A percentile compares a stretch with the other conserved stretches of the same genome.
Conservation (phyloP, 2,797 vertebrate genomes). For the Dryobates pubescens region DNA sequence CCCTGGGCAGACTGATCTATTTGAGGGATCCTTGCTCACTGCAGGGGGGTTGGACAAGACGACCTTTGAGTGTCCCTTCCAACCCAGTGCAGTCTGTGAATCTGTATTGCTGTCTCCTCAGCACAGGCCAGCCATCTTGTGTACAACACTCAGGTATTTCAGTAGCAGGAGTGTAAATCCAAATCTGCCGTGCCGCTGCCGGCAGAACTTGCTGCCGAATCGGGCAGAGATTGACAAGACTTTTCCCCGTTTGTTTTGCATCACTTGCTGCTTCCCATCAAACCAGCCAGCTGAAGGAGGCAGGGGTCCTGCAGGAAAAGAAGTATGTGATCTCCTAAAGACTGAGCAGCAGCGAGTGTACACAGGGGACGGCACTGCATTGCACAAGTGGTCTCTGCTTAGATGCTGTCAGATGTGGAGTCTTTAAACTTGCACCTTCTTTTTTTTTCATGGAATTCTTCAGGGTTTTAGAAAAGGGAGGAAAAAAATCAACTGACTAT, state of each 20-base stretch:
- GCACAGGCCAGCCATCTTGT: not conserved
- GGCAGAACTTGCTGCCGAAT: not conserved
- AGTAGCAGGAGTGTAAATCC: not conserved
- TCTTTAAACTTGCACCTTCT: slow-evolving; percentile 43
- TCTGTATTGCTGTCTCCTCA: not conserved
- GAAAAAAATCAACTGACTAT: not conserved
- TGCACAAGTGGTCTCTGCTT: slow-evolving; percentile 35
- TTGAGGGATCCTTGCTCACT: too few species aligned
- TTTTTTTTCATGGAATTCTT: slow-evolving; percentile 38
- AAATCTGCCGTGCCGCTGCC: not conserved
- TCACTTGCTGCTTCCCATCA: slow-evolving; percentile 45
- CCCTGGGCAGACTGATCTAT: too few species aligned
- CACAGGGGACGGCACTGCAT: not conserved
- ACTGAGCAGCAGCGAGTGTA: not conserved
- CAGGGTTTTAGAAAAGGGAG: slow-evolving; percentile 17
- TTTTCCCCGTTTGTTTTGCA: slow-evolving; percentile 14
- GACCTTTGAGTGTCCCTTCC: too few species aligned
- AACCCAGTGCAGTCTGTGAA: too few species aligned
- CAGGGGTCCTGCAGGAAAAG: slow-evolving; percentile 47
- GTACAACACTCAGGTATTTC: not conserved
- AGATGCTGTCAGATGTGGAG: slow-evolving; percentile 18
- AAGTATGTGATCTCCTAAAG: slow-evolving; percentile 52
- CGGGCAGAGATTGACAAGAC: slow-evolving; percentile 23
- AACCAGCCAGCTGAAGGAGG: not conserved
- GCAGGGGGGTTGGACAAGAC: too few species aligned